Conservation (phyloP, 2,797 vertebrate species). For the Cossypha polioptera region DNA sequence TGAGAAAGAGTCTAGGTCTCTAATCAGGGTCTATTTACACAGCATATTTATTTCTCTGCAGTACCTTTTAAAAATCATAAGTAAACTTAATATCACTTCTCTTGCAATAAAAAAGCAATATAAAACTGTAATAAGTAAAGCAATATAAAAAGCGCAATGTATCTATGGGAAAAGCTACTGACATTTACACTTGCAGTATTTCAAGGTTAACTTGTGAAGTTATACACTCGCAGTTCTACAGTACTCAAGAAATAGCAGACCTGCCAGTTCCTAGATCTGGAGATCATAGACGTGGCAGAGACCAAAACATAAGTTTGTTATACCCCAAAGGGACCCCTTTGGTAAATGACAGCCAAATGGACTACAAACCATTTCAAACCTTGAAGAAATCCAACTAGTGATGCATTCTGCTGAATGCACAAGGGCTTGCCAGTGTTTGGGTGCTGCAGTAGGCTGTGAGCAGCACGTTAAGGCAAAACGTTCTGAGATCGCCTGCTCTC, state of each 20-base stretch:
- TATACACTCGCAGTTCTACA: background rate
- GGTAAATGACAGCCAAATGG: background rate
- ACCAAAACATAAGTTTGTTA: background rate
- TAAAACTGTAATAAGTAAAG: background rate
- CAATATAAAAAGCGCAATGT: background rate
- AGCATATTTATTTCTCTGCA: background rate
- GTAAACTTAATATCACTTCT: background rate
- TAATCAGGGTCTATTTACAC: background rate
- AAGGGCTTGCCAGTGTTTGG: background rate
- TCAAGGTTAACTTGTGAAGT: background rate
- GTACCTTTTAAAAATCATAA: background rate
- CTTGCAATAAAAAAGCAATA: background rate
- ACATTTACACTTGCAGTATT: background rate
- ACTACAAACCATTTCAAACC: background rate
- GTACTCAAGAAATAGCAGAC: background rate
- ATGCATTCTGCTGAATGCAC: background rate
- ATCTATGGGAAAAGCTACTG: background rate
- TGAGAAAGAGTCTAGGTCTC: background rate
- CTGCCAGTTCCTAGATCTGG: background rate
- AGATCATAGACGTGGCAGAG: background rate
- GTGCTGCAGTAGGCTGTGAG: rapidly evolving
- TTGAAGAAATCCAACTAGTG: background rate
- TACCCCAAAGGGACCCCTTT: background rate
- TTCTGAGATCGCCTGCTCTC: rapidly evolving
- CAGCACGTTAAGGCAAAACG: rapidly evolving